Evolutionary conservation across 2,888 invertebrate genomes (phyloP).

Genomic region (Nomada fucata): DNA sequence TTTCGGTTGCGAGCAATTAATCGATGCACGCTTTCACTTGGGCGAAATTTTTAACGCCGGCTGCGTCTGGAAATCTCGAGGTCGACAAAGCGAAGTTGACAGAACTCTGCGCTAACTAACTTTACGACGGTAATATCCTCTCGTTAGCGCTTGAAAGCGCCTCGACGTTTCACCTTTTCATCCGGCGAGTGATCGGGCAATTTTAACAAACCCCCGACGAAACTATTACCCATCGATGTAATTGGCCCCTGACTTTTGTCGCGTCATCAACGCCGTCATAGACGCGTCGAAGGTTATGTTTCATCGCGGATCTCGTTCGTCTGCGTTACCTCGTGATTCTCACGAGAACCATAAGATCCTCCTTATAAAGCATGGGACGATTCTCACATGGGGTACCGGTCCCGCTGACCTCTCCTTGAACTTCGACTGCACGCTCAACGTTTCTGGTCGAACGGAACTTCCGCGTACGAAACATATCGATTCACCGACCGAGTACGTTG

Average conservation of each 20-base stretch:
- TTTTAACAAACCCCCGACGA: background rate
- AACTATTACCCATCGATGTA: background rate
- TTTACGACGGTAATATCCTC: background rate
- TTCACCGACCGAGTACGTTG: background rate
- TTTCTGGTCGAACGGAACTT: conserved; percentile 49
- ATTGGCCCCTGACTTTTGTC: background rate
- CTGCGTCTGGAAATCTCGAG: background rate
- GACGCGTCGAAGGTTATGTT: background rate
- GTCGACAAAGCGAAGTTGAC: background rate
- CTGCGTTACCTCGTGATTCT: background rate
- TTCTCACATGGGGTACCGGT: conserved; percentile 44
- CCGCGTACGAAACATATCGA: conserved; percentile 63
- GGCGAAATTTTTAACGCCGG: background rate
- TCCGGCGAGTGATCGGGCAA: background rate
- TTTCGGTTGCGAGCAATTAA: background rate
- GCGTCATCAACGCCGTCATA: conserved; percentile 3
- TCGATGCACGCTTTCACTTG: background rate
- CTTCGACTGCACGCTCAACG: conserved; percentile 63
- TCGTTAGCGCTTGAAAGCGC: background rate
- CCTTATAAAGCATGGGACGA: conserved; percentile 3
- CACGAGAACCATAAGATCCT: background rate
- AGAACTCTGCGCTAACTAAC: background rate
- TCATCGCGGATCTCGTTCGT: background rate
- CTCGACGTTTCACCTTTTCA: background rate
- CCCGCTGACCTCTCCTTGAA: conserved; percentile 64